Evolutionary conservation across 2,113 vertebrate genomes (phyloP), one percentile per base, ranked within the genome.

Genomic region (Maccullochella peelii): DNA sequence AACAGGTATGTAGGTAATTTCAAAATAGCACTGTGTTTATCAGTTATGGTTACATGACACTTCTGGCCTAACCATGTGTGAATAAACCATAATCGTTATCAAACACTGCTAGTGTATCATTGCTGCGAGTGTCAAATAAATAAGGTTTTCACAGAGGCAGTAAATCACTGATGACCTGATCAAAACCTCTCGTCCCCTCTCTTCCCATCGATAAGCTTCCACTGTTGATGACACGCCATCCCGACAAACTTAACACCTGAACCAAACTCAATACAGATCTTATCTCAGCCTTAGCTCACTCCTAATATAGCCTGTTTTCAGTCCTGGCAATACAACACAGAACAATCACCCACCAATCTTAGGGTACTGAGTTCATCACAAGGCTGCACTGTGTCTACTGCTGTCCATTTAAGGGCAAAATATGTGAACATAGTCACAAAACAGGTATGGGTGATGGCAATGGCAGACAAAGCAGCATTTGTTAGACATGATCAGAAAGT

Each of bases 401-500:
- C 52, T 61, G 47, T 67, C 88, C 89, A 83, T 91, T 65, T 92
- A 92, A 47, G 86, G 90, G 21, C 23, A 82, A 87, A 78, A 66
- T 80, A 80, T 85, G 73, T 12, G 42, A 63, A 86, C 78, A 52
- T 5, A 10, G 55, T 14, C 16, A 42, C 10, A 27, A 63, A 61
- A 67, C 44, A 61, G 36, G 54, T 82, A 72, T 6, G 20, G 10
- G 40, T 40, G 15, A 59, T 0, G 16, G 52, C 8, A 40, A 20
- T 33, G 18, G 57, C 65, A 58, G 21, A 30, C 12, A 18, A 47
- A 23, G 5, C 54, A 66, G 74, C 25, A 62, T 49, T 25, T 33
- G n/a, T 42, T 61, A 23, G 25, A 71, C 33, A 74, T 58, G 20
- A 62, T 59, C 25, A 5, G 15, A 58, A 58, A 75, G 54, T 57